Evolutionary conservation across 2,797 vertebrate species (phyloP).

Genomic region (Buceros bicornis): DNA sequence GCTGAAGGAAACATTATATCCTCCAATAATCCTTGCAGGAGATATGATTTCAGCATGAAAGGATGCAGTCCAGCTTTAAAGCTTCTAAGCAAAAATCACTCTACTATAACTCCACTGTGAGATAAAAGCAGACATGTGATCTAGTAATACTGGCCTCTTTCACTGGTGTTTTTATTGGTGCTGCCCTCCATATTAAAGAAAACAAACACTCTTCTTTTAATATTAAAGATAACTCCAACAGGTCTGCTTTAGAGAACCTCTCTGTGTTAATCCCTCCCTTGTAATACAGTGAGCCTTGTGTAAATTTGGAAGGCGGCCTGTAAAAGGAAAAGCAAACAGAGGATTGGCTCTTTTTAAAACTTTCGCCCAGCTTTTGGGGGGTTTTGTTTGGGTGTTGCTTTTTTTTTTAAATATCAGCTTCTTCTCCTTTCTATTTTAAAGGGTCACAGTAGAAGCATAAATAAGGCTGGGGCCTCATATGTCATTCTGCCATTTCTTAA

Average conservation of each 20-base stretch:
- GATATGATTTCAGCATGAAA: conserved; percentile 75
- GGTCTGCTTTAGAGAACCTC: conserved; percentile 43
- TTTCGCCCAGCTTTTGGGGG: not conserved
- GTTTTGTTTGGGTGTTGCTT: not conserved
- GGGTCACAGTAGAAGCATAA: not conserved
- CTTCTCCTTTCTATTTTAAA: conserved; percentile 14
- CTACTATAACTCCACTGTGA: conserved; percentile 53
- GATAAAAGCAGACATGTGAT: conserved; percentile 71
- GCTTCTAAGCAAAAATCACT: conserved; percentile 71
- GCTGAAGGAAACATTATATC: conserved; percentile 62
- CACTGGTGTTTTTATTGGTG: conserved; percentile 62
- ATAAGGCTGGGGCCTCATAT: not conserved
- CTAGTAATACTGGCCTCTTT: conserved; percentile 61
- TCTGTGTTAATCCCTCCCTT: conserved; percentile 61
- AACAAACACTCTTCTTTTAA: conserved; percentile 64
- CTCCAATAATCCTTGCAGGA: conserved; percentile 67
- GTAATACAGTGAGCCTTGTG: conserved; percentile 51
- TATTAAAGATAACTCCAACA: conserved; percentile 70
- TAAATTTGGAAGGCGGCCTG: conserved; percentile 42
- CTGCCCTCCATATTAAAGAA: conserved; percentile 61
- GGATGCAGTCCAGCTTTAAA: conserved; percentile 63
- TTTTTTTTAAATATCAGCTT: not conserved
- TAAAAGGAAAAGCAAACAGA: conserved; percentile 52
- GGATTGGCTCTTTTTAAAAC: not conserved
- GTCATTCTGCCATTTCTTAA: not conserved